These are phyloP conservation scores for Pomphorhynchus laevis DNA, from an alignment of 1,140 invertebrate species.

Conservation along the genomic window DNA sequence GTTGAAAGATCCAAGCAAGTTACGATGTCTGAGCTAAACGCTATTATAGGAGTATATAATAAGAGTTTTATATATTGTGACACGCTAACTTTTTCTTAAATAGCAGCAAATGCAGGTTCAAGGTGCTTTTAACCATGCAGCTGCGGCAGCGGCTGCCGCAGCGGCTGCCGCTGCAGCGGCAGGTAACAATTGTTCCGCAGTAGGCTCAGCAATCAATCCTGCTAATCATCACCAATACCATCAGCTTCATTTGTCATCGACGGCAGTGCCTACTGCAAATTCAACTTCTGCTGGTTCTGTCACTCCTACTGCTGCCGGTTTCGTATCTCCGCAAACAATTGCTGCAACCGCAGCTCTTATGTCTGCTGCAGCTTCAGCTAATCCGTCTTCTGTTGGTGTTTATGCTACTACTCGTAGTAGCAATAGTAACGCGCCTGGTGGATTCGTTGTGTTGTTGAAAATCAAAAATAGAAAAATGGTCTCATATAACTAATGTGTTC, in stretches of 20 bases:
- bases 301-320: too few relatives aligned
- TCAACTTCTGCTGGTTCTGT: too few relatives aligned
- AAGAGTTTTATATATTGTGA: conserved; percentile 6
- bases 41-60: conserved; percentile 34
- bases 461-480: too few relatives aligned
- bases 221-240: background rate
- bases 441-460: too few relatives aligned
- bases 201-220: background rate
- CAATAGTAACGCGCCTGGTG: too few relatives aligned
- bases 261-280: too few relatives aligned
- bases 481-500: too few relatives aligned
- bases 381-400: too few relatives aligned
- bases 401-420: too few relatives aligned
- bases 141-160: conserved; percentile 37
- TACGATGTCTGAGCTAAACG: conserved; percentile 78
- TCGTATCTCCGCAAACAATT: too few relatives aligned
- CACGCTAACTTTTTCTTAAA: conserved; percentile 11
- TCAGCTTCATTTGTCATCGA: conserved; percentile 1
- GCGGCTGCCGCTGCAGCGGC: conserved; percentile 31
- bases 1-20: conserved; percentile 93
- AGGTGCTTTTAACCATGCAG: conserved; percentile 20
- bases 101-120: conserved; percentile 57
- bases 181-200: conserved; percentile 23
- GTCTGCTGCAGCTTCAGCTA: too few relatives aligned
- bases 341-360: too few relatives aligned